Evolutionary conservation across 2,888 invertebrate species (phyloP).

Genomic region (Leistus spinibarbis): DNA sequence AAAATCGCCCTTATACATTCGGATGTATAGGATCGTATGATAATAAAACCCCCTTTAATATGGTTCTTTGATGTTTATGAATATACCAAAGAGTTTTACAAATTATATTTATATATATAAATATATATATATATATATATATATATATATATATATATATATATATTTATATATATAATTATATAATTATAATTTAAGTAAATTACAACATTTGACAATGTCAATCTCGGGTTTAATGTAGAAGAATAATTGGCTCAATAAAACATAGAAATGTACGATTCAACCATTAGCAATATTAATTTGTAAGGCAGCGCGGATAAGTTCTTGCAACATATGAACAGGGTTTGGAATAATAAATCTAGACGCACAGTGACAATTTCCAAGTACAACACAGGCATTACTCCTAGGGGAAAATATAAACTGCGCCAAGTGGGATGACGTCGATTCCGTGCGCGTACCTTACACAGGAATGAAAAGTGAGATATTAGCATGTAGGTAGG

Average conservation of each 20-base stretch:
- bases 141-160: too few species aligned
- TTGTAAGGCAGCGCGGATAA: not conserved
- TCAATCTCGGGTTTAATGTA: not conserved
- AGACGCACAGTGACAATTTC: conserved; percentile 23
- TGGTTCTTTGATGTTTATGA: too few species aligned
- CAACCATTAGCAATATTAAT: not conserved
- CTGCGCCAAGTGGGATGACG: not conserved
- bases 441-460: not conserved
- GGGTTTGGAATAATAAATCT: conserved; percentile 13
- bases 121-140: too few species aligned
- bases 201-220: too few species aligned
- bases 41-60: too few species aligned
- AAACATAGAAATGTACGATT: not conserved
- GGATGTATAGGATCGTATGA: too few species aligned
- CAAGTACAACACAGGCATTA: conserved; percentile 32
- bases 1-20: too few species aligned
- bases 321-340: not conserved
- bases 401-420: conserved; percentile 25
- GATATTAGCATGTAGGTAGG: conserved; percentile 26
- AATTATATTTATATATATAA: too few species aligned
- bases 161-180: too few species aligned
- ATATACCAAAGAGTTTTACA: too few species aligned
- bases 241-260: not conserved
- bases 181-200: too few species aligned
- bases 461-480: conserved; percentile 36